Evolutionary conservation across 1,140 invertebrate species (phyloP), one percentile per base, ranked within the genome.

Genomic region (Hycleus phaleratus): DNA sequence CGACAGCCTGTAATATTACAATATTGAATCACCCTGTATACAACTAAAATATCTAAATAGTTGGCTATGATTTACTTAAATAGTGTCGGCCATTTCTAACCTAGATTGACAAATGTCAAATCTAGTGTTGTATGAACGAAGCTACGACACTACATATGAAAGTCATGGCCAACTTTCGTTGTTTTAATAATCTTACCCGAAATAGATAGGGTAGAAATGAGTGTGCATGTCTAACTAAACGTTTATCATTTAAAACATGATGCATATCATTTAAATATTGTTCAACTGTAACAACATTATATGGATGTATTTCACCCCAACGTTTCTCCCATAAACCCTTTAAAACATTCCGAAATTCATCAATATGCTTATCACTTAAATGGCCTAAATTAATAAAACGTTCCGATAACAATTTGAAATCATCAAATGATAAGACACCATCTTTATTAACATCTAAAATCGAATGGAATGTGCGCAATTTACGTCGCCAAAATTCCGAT

Each of bases 401-500:
- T 62, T 87, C 79, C 3, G 81, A 81, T 58, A 91, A 75, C 26
- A 90, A 77, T 71, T 80, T 79, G 70, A 89, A 89, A 71, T 91
- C 88, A 64, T 90, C 87, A 68, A 80, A 90, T 2, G 87, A 88
- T 59, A 91, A 82, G 46, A 91, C 81, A n/a, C 89, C 88, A 66
- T 91, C 89, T 68, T 90, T 90, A 72, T 91, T 90, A 4, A 91
- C 80, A 69, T 91, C 89, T 63, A 91, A 74, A 61, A 90, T 83
- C 59, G 82, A 82, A 71, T 91, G 88, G 46, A 90, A 78, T 11
- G 86, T 89, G 32, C 93, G 85, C 81, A 95, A 93, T 73, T 93
- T 93, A 62, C 85, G 79, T 58, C 85, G 77, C 92, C 93, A 96
- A 76, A 96, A 95, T 58, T 87, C 82, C 3, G 89, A 88, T 53